Conservation (phyloP, 1,140 invertebrate genomes). For the Lutraria rhynchaena region DNA sequence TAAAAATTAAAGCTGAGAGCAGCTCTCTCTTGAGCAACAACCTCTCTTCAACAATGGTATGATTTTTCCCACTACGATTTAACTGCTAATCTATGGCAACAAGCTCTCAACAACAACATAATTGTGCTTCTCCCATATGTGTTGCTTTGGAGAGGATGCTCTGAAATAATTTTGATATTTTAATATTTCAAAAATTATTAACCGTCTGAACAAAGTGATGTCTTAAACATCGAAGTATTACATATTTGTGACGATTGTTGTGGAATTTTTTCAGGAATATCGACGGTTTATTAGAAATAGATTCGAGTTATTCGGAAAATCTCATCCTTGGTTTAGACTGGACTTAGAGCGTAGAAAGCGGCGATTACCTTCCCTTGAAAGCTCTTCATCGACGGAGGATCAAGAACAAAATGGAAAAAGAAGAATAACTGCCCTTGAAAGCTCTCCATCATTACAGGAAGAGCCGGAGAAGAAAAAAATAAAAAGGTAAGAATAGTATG, state of each 20-base stretch:
- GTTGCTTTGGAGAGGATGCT: no score
- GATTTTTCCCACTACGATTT: no score
- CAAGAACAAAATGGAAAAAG: conserved; percentile 11
- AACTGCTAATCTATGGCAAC: no score
- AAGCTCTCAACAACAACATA: no score
- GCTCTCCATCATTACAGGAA: conserved; percentile 21
- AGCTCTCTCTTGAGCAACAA: no score
- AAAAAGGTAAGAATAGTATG: conserved; percentile 45
- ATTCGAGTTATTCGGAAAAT: conserved; percentile 48
- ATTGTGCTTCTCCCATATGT: no score
- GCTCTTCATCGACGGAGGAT: conserved; percentile 26
- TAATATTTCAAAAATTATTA: background rate
- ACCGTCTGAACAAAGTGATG: background rate
- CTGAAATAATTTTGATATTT: no score
- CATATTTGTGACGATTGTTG: no score
- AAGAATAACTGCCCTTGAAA: conserved; percentile 30
- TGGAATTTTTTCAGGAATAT: no score
- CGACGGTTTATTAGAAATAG: conserved; percentile 37
- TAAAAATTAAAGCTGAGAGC: no score
- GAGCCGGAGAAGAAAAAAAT: conserved; percentile 30
- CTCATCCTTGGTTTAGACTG: conserved; percentile 43
- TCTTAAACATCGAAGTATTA: no score
- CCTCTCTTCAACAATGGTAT: no score
- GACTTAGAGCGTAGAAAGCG: conserved; percentile 39
- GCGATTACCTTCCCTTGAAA: conserved; percentile 30